Evolutionary conservation across 1,140 invertebrate genomes (phyloP).

Genomic region (Micrasema minimum): DNA sequence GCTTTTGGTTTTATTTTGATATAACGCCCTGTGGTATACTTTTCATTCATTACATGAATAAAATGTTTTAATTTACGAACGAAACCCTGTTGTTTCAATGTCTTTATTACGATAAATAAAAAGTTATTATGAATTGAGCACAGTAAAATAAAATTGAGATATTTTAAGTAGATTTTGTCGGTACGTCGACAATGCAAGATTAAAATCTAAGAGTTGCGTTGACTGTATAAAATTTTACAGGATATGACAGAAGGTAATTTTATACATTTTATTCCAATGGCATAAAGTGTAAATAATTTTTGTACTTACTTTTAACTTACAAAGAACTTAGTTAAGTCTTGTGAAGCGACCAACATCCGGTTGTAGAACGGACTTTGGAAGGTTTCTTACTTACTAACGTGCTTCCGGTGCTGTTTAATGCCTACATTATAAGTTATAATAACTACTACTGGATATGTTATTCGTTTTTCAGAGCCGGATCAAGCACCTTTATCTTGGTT

Average conservation of each 20-base stretch:
- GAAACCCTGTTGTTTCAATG: no score
- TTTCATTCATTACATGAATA: no score
- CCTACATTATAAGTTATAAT: no score
- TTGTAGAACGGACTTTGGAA: slow-evolving; percentile 14
- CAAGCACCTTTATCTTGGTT: no score
- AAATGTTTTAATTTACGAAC: no score
- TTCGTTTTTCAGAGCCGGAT: no score
- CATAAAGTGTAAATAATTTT: slow-evolving; percentile 9
- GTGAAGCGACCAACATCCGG: slow-evolving; percentile 29
- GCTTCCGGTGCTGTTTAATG: slow-evolving; percentile 16
- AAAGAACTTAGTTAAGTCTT: neutral
- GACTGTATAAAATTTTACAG: neutral
- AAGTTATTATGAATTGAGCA: no score
- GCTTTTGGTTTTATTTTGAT: slow-evolving; percentile 1
- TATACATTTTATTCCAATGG: neutral
- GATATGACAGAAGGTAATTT: neutral
- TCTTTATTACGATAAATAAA: no score
- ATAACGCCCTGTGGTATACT: slow-evolving; percentile 15
- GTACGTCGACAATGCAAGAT: neutral
- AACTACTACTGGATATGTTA: no score
- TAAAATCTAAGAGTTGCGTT: neutral
- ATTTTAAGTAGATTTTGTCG: no score
- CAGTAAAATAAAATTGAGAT: no score
- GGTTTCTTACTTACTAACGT: slow-evolving; percentile 24
- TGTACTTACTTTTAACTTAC: no score